These are phyloP conservation scores for Dendropsophus ebraccatus DNA, from an alignment of 2,113 vertebrate species.

Conservation along the genomic window DNA sequence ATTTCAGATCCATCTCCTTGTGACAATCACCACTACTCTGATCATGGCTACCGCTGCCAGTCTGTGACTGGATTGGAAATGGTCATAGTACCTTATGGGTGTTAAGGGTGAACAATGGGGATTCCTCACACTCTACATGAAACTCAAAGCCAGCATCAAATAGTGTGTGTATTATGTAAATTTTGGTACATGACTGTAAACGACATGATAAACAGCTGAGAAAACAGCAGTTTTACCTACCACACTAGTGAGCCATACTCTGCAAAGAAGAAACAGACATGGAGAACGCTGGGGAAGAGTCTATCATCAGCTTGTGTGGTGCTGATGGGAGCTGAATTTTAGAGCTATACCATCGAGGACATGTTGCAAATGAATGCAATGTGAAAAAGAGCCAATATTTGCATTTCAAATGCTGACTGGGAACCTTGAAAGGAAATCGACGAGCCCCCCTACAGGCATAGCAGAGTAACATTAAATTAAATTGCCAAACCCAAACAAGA, in stretches of 20 bases:
- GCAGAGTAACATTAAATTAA: constrained; percentile 28
- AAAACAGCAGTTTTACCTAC: no score
- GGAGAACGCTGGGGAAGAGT: not conserved
- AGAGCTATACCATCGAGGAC: not conserved
- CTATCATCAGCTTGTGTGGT: not conserved
- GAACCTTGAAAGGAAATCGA: constrained; percentile 35
- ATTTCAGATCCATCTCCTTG: no score
- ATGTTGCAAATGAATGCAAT: constrained; percentile 22
- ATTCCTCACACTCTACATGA: no score
- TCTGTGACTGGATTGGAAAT: no score
- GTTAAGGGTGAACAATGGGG: no score
- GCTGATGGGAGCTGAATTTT: not conserved
- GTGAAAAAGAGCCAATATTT: constrained; percentile 36
- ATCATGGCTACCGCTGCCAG: no score
- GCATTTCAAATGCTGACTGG: constrained; percentile 50
- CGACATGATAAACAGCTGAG: no score
- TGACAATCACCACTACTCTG: no score
- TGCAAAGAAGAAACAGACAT: not conserved
- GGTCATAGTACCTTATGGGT: no score
- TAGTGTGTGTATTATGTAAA: no score
- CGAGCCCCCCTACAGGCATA: constrained; percentile 38
- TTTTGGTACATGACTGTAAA: no score
- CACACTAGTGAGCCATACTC: not conserved
- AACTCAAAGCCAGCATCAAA: no score
- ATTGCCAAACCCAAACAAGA: constrained; percentile 37